Base-by-base conservation (phyloP, 2,797 vertebrate genomes). In the Sternotherus odoratus region DNA sequence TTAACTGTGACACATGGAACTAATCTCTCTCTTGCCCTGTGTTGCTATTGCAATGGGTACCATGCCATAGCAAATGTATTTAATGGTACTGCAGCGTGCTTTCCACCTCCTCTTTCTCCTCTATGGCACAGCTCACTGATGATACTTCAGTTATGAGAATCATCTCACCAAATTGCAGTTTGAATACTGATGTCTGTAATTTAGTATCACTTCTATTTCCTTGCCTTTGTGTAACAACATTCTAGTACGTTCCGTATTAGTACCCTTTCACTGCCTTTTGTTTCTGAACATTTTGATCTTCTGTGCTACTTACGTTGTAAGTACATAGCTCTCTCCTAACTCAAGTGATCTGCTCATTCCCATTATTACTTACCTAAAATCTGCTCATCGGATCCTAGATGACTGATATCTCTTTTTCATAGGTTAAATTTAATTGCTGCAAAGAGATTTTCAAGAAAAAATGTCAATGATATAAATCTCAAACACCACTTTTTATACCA, bases 391-490 rank as follows among this genome's bases (percentile, higher is more conserved):
- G 0, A 75, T 80, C 5, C 33, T 0, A 77, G 78, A 88, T 77
- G 92, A 5, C 49, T 79, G 79, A 12, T 89, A 79, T 91, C 87
- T 85, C 33, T 63, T 77, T 63, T 75, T 66, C 80, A 94, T 94
- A 75, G 16, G 39, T 89, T 53, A 80, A 95, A 94, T 85, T 90
- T 54, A 80, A 53, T 56, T 57, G 54, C 79, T 74, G 83, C 30
- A 92, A 91, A 89, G 54, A 89, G 79, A 88, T 92, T 83, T 56
- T 93, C 75, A 88, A 89, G 94, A 69, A 54, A 84, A 91, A 80
- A 23, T 85, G 30, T 85, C 93, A 66, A 89, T 82, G 87, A 87
- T 51, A 74, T 91, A 69, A 43, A 94, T 79, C 8, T 82, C 90
- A 94, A 95, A 83, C 50, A 24, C 30, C 74, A 9, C 83, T 79